phyloP scores from a whole-genome alignment of 2,113 vertebrate genomes.

The Mugil cephalus region DNA sequence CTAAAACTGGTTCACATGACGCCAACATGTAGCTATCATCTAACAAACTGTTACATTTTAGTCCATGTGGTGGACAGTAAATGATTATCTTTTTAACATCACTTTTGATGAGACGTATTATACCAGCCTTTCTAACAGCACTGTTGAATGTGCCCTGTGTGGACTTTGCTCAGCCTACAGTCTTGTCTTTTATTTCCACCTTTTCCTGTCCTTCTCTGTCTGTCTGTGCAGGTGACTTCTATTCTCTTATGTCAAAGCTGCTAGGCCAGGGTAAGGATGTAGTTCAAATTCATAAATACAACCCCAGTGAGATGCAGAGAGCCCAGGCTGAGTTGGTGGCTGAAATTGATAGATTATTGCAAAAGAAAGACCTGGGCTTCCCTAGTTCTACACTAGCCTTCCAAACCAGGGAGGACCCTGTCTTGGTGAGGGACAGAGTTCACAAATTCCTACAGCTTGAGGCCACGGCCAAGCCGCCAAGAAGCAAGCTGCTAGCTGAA shows the following conservation, averaged over 20 bases:
- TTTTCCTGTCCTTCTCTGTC: slow-evolving; percentile 67
- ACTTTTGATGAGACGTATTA: not conserved
- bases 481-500: slow-evolving; percentile 84
- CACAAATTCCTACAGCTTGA: slow-evolving; percentile 96
- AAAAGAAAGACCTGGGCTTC: slow-evolving; percentile 89
- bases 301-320: slow-evolving; percentile 84
- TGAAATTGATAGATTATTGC: slow-evolving; percentile 92
- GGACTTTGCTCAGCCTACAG: slow-evolving; percentile 1
- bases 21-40: too few species aligned
- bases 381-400: slow-evolving; percentile 80
- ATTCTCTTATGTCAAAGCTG: slow-evolving; percentile 95
- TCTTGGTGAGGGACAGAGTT: slow-evolving; percentile 94
- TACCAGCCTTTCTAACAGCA: not conserved
- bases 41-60: not conserved
- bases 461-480: slow-evolving; percentile 86
- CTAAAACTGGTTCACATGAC: too few species aligned
- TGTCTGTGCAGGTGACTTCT: slow-evolving; percentile 93
- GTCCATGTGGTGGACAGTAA: not conserved
- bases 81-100: not conserved
- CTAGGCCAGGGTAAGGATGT: slow-evolving; percentile 92
- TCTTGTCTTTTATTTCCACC: slow-evolving; percentile 64
- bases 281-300: slow-evolving; percentile 89
- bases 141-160: not conserved
- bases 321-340: slow-evolving; percentile 88
- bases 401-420: slow-evolving; percentile 83